Evolutionary conservation across 1,140 invertebrate genomes (phyloP), one percentile per base, ranked within the genome.

Genomic region (Drosophila murphyi): DNA sequence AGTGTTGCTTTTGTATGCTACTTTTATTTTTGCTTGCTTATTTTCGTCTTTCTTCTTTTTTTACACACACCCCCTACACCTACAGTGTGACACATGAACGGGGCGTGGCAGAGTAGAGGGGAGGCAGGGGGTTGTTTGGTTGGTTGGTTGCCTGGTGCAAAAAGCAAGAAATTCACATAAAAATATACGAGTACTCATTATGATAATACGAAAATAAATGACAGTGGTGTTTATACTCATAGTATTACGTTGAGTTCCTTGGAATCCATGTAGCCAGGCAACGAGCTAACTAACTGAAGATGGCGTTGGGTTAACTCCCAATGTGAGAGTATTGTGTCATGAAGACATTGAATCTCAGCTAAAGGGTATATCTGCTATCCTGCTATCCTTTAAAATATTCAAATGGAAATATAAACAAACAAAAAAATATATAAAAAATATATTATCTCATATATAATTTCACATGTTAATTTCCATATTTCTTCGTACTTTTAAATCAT

Each of bases 121-220:
- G 6, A 7, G 6, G n/a, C 20, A 64, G 76, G 72, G 54, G 72
- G 63, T 47, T 76, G 20, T 20, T 20, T 20, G 20, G 20, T 20
- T 20, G 20, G 20, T 20, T 20, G 20, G 20, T 20, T 50, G 35
- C 59, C 75, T 79, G 72, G 65, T 75, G 67, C 80, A 88, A 89
- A 89, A 89, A 88, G 85, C 80, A 83, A 88, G 85, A 88, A 74
- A 83, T 80, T 80, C 83, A 72, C 88, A 90, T 90, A 90, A 90
- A 90, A 90, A 90, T 90, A 90, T 90, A 90, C 88, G 85, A 90
- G 80, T 76, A 63, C 87, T 85, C 88, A 91, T 91, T 91, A 91
- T 91, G 83, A 91, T 91, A 91, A 91, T 91, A 89, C 89, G 89
- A 90, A 88, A 91, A 91, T 91, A 91, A 91, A 89, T 91, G 89